Conservation (phyloP, 2,113 vertebrate genomes). For the Xiphorhynchus elegans region DNA sequence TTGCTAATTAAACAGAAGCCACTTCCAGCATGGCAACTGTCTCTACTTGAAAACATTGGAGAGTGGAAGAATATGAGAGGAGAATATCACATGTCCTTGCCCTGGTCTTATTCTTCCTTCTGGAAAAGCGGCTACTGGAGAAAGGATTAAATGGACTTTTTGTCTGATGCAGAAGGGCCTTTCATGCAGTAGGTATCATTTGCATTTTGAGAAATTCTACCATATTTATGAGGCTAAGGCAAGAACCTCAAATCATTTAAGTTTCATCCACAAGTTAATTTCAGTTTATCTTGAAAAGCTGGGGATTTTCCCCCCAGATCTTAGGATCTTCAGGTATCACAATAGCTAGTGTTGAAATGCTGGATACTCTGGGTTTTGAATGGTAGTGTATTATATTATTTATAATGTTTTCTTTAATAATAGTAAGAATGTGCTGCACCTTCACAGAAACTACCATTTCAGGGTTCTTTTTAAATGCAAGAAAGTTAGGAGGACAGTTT, state of each 20-base stretch:
- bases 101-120: not conserved
- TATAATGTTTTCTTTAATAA: not conserved
- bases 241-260: not conserved
- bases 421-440: not conserved
- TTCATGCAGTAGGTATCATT: not conserved
- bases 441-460: not conserved
- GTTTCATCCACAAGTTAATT: not conserved
- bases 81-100: not conserved
- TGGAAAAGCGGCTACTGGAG: not conserved
- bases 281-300: not conserved
- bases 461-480: not conserved
- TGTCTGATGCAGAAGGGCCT: not conserved
- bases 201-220: not conserved
- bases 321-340: not conserved
- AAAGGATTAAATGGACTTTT: not conserved
- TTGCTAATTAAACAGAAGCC: not conserved
- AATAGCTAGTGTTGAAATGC: not conserved
- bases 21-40: not conserved
- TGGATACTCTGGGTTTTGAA: not conserved
- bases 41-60: not conserved
- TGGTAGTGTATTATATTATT: not conserved
- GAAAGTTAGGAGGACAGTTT: not conserved
- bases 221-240: not conserved
- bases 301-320: accelerated
- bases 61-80: not conserved